A percentile compares a stretch with the other conserved stretches of the same genome.
These are phyloP conservation scores for Meriones unguiculatus DNA, from an alignment of 2,113 vertebrate genomes.

Conservation along the genomic window DNA sequence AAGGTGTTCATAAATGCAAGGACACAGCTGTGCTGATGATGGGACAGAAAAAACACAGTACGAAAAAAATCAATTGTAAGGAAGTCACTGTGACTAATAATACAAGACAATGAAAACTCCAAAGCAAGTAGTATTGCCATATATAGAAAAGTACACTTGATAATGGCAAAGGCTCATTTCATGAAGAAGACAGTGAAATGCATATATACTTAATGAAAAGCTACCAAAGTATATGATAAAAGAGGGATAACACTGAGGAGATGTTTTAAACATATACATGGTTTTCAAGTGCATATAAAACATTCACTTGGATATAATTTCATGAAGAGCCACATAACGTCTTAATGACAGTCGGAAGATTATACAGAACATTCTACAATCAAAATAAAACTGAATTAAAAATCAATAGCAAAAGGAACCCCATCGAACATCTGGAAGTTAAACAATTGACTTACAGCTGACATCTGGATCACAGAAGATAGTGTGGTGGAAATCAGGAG, in stretches of 20 bases:
- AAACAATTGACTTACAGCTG: neutral
- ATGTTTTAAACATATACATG: neutral
- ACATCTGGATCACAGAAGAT: neutral
- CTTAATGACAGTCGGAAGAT: constrained; percentile 6
- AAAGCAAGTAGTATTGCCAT: neutral
- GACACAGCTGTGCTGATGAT: neutral
- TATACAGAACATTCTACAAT: neutral
- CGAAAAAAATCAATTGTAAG: neutral
- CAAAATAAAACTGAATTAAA: constrained; percentile 11
- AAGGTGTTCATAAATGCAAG: neutral
- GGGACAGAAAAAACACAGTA: neutral
- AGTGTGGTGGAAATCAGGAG: neutral
- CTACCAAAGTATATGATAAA: neutral
- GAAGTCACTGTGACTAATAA: neutral
- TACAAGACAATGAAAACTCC: neutral
- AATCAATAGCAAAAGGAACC: neutral
- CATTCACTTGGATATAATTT: neutral
- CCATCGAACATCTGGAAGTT: neutral
- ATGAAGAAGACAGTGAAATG: neutral
- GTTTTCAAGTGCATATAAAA: neutral
- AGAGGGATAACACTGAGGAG: neutral
- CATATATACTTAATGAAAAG: neutral
- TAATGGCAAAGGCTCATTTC: neutral
- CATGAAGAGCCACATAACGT: neutral
- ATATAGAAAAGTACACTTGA: neutral